Conservation (phyloP, 2,113 vertebrate species). For the Oreotrochilus melanogaster region DNA sequence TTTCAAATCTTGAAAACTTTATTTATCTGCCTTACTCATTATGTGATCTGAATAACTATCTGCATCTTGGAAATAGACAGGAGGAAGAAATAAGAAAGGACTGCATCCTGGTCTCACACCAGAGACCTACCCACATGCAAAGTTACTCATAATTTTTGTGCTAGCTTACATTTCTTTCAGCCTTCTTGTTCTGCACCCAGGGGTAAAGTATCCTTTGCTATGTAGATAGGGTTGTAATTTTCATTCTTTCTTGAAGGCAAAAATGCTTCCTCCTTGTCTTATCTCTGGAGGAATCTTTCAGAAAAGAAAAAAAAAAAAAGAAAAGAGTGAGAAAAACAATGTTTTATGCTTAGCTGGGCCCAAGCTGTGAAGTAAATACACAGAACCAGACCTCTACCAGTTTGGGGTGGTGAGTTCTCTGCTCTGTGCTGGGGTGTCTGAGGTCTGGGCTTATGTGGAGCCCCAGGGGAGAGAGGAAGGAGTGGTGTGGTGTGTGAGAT, state of each 20-base stretch:
- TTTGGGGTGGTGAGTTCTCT: not conserved
- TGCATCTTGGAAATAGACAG: slow-evolving; percentile 17
- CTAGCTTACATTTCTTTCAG: slow-evolving; percentile 27
- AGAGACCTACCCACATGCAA: slow-evolving; percentile 9
- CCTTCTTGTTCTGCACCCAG: slow-evolving; percentile 25
- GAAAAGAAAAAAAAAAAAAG: not conserved
- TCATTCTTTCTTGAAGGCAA: slow-evolving; percentile 70
- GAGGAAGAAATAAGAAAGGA: slow-evolving; percentile 24
- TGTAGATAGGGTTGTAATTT: slow-evolving; percentile 71
- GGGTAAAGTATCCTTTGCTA: slow-evolving; percentile 63
- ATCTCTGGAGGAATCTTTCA: slow-evolving; percentile 54
- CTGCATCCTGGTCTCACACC: not conserved
- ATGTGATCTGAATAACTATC: not conserved
- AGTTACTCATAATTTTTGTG: slow-evolving; percentile 53
- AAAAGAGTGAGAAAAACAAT: not conserved
- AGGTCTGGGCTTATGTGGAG: not conserved
- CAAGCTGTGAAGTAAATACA: not conserved
- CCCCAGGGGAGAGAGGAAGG: not conserved
- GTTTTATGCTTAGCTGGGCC: not conserved
- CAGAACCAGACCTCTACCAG: not conserved
- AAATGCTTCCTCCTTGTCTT: slow-evolving; percentile 52
- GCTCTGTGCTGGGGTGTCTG: not conserved
- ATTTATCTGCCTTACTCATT: slow-evolving; percentile 16
- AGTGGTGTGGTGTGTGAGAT: not conserved
- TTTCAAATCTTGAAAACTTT: not conserved